Percentiles rank a stretch among this genome's conserved stretches.
These are phyloP conservation scores for Anticlea derivata DNA, from an alignment of 2,888 invertebrate species.

Conservation along the genomic window DNA sequence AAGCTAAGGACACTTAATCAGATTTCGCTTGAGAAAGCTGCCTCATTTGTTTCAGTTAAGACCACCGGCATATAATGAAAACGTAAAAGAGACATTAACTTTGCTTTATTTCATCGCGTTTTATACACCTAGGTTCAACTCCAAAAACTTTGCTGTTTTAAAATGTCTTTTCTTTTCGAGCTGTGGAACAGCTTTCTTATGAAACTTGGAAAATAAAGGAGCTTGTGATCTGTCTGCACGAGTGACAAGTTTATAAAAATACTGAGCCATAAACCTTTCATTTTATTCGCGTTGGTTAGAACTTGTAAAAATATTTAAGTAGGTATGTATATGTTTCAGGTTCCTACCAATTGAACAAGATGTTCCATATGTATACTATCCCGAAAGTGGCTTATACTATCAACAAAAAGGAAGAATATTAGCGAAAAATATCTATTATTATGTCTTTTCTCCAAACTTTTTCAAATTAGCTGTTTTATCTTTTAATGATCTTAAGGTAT, in stretches of 20 bases:
- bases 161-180: conserved; percentile 9
- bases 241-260: conserved; percentile 1
- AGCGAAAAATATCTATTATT: no score
- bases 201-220: conserved; percentile 8
- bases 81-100: conserved; percentile 31
- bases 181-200: conserved; percentile 8
- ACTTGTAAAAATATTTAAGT: no score
- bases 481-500: no score
- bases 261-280: no score
- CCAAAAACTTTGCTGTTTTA: background rate
- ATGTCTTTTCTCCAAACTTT: no score
- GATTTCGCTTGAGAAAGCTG: conserved; percentile 40
- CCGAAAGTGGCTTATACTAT: no score
- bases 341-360: no score
- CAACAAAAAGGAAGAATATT: no score
- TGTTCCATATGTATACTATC: no score
- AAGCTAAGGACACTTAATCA: conserved; percentile 41
- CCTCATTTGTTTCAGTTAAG: conserved; percentile 39
- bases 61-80: conserved; percentile 32
- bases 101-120: conserved; percentile 24
- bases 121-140: conserved; percentile 1
- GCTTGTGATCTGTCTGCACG: background rate
- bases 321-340: no score
- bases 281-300: no score
- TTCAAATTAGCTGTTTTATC: no score